Evolutionary conservation across 2,888 invertebrate species (phyloP), one percentile per base, ranked within the genome.

Genomic region (Meghimatium bilineatum): DNA sequence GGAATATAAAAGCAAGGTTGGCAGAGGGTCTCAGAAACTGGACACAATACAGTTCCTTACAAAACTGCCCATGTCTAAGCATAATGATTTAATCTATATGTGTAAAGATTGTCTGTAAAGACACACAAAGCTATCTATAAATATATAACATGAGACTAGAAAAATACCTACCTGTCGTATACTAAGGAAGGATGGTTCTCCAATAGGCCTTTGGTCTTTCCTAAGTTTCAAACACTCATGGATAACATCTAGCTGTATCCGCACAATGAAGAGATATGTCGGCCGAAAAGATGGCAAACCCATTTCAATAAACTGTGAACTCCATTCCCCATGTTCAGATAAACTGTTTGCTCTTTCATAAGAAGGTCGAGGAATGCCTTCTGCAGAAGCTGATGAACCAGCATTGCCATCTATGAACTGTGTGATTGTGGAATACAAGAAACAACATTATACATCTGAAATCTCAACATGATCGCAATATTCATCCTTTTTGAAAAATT

Each of bases 211-310:
- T 86, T 93, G 93, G 92, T 98, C 97, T 66, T 98, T 94, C 71
- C 98, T 94, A 95, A 98, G 96, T 85, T 96, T 94, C 72, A 98
- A 94, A 94, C 97, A 98, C 94, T 98, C 98, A 92, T 98, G 97
- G 87, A 97, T 96, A n/a, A 98, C 96, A 93, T 98, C 97, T 91
- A 99, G 94, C 38, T 97, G 97, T 80, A 98, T 96, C 79, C 96
- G 95, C 85, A 97, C 96, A 32, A 98, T 95, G 93, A 98, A 97
- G 81, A 98, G 95, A 94, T 97, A 98, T 86, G 96, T 95, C 60
- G 96, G 95, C 89, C 94, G 95, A 94, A 97, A 97, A 1, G 97
- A 96, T 0, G 98, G 98, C 87, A 98, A 94, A 85, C 95, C 95
- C 94, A 98, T 95, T n/a, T 95, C 95, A 85, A 95, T 94, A 80